phyloP scores from a whole-genome alignment of 2,797 vertebrate species.

The Chiroxiphia lanceolata region DNA sequence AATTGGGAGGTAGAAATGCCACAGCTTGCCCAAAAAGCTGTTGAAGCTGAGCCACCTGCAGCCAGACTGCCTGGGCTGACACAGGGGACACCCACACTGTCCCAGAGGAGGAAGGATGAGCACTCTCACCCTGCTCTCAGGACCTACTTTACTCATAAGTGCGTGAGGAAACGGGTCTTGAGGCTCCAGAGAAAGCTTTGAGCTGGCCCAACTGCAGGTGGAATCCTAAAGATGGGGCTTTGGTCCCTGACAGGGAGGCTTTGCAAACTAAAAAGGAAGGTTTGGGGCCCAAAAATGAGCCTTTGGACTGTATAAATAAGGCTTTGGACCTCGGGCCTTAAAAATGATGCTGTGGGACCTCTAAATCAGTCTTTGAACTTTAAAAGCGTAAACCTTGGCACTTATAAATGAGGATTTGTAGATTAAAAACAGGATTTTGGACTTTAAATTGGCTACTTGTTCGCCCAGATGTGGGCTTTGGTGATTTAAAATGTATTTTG shows the following conservation, averaged over 20 bases:
- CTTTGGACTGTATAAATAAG: neutral
- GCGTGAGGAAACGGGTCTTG: neutral
- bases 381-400: neutral
- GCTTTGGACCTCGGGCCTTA: neutral
- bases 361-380: neutral
- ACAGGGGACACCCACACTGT: neutral
- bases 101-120: neutral
- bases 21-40: neutral
- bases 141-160: neutral
- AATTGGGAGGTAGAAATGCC: accelerated
- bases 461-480: neutral
- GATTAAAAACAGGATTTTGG: neutral
- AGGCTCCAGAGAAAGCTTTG: neutral
- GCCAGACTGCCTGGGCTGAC: neutral
- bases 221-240: neutral
- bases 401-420: neutral
- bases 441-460: neutral
- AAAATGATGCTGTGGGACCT: neutral
- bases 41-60: neutral
- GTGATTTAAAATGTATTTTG: neutral
- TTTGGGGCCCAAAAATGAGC: neutral
- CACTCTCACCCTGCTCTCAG: neutral
- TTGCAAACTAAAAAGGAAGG: neutral
- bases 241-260: neutral
- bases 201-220: neutral